Evolutionary conservation across 2,888 invertebrate genomes (phyloP).

Genomic region (Gymnoscelis rufifasciata): DNA sequence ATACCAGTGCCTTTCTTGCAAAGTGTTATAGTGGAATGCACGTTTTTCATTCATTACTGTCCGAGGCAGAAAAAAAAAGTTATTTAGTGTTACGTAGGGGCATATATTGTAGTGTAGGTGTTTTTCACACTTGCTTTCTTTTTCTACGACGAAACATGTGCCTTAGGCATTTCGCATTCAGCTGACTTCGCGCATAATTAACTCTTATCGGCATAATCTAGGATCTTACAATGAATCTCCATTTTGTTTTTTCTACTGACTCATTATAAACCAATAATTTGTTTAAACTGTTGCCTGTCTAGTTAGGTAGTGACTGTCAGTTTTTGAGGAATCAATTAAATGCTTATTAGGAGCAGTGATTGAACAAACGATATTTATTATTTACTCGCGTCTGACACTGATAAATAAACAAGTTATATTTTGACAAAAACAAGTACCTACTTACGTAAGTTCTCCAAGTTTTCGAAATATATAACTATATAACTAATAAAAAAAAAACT

Average conservation of each 20-base stretch:
- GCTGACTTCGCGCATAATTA: constrained; percentile 15
- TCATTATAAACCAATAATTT: neutral
- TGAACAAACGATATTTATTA: too few species aligned
- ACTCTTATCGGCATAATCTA: constrained; percentile 20
- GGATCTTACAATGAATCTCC: constrained; percentile 5
- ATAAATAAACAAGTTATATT: too few species aligned
- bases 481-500: too few species aligned
- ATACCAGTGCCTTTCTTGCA: neutral
- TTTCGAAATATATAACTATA: too few species aligned
- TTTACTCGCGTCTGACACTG: too few species aligned
- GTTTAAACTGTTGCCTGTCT: neutral
- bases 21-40: constrained; percentile 1
- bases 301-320: neutral
- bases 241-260: constrained; percentile 3
- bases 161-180: constrained; percentile 13
- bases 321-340: neutral
- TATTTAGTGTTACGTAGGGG: constrained; percentile 9
- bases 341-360: neutral
- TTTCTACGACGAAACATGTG: constrained; percentile 11
- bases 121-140: constrained; percentile 17
- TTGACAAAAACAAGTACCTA: too few species aligned
- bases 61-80: constrained; percentile 13
- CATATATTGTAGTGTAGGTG: constrained; percentile 13
- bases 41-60: constrained; percentile 15
- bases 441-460: too few species aligned